phyloP scores from a whole-genome alignment of 2,113 vertebrate species.

The Ailuropoda melanoleuca region DNA sequence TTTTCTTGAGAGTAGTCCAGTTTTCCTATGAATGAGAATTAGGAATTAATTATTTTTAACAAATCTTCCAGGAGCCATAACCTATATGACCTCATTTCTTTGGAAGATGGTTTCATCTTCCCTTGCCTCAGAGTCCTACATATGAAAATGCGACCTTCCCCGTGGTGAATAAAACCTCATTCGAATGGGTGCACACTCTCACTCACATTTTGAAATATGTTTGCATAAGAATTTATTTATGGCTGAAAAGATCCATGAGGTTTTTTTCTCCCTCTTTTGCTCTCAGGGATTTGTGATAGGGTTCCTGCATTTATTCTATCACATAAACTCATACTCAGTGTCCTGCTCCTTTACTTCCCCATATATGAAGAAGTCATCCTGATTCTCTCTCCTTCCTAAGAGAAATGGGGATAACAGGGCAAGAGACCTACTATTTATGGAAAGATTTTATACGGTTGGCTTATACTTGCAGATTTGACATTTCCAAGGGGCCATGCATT shows the following conservation, averaged over 20 bases:
- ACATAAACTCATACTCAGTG: background rate
- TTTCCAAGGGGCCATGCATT: background rate
- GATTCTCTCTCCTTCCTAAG: background rate
- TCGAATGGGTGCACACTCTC: constrained; percentile 38
- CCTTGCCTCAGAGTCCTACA: background rate
- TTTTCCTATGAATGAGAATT: constrained; percentile 51
- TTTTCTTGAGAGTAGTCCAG: background rate
- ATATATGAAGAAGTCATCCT: background rate
- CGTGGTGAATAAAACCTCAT: constrained; percentile 47
- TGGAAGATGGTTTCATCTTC: constrained; percentile 42
- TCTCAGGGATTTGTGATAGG: background rate
- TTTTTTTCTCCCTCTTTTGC: background rate
- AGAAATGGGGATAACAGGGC: background rate
- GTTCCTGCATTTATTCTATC: background rate
- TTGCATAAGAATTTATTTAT: constrained; percentile 65
- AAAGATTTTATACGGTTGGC: background rate
- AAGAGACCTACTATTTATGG: background rate
- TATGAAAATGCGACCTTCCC: constrained; percentile 45
- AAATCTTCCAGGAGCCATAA: constrained; percentile 51
- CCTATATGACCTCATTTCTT: constrained; percentile 46
- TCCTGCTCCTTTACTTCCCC: background rate
- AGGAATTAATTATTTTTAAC: constrained; percentile 58
- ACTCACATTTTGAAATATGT: constrained; percentile 57
- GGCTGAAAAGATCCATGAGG: background rate
- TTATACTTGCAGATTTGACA: background rate